A percentile compares a stretch with the other conserved stretches of the same genome.
Conservation (phyloP, 2,888 invertebrate species). For the Hedya salicella region DNA sequence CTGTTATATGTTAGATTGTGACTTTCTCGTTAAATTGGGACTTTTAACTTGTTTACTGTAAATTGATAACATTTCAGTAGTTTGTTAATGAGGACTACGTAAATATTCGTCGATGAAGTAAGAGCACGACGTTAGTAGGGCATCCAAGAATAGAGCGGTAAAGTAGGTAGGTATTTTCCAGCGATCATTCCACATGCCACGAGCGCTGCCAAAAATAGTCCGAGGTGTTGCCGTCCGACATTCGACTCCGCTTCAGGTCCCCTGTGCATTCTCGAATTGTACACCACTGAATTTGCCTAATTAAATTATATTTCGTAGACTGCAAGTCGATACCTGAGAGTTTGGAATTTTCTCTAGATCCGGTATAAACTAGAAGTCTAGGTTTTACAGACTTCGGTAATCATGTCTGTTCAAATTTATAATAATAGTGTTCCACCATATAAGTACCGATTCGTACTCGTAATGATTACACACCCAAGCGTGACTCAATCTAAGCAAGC, state of each 20-base stretch:
- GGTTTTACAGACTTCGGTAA: no score
- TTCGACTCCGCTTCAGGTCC: conserved; percentile 58
- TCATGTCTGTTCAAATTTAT: not conserved
- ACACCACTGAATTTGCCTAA: not conserved
- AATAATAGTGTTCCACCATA: not conserved
- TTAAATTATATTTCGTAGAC: not conserved
- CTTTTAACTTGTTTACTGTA: not conserved
- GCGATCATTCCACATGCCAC: conserved; percentile 78
- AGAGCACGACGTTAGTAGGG: conserved; percentile 69
- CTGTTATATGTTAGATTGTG: not conserved
- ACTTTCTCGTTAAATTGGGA: conserved; percentile 2
- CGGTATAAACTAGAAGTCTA: no score
- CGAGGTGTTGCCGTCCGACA: conserved; percentile 62
- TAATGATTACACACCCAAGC: not conserved
- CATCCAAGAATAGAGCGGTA: conserved; percentile 75
- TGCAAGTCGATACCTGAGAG: not conserved
- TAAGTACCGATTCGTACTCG: not conserved
- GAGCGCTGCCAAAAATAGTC: conserved; percentile 77
- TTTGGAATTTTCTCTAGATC: no score
- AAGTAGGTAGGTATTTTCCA: conserved; percentile 76
- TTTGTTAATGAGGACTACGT: conserved; percentile 25
- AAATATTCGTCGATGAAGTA: conserved; percentile 59
- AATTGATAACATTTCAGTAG: conserved; percentile 39
- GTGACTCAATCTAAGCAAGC: conserved; percentile 11
- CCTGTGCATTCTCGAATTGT: conserved; percentile 20